Base-by-base conservation (phyloP, 2,888 invertebrate species). In the Baccha elongata region DNA sequence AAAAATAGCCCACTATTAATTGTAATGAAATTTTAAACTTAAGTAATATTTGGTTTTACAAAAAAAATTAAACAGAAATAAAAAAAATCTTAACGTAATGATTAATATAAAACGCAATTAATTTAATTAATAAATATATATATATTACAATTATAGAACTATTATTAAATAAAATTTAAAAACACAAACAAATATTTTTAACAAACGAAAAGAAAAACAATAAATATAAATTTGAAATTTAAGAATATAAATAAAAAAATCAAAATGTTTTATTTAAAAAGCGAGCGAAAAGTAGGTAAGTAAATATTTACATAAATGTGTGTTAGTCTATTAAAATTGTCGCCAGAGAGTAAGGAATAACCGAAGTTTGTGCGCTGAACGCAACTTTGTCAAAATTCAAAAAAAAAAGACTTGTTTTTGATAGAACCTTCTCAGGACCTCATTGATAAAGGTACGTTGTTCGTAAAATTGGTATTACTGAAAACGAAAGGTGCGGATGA, bases 201-300 rank as follows among this genome's bases (percentile, higher is more conserved):
- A 81, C 74, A 75, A 65, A 64, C 48, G 48, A 68, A 65, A 37
- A 75, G 64, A 37, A 80, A 69, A 80, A 74, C 58, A 75, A 80
- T 80, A 69, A 75, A 80, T 44, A n/a, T 19, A 37, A 55, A 21
- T 55, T 37, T 21, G 19, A 58, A 58, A 68, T 62, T 44, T 55
- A 55, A 76, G 21, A 58, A 58, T 10, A 60, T 58, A 44, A 40
- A 50, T 8, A n/a, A 7, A 50, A 55, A 21, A 8, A 10, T 26
- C 0, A 26, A 26, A 32, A 40, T 64, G 2, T 58, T 53, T 62
- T 15, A 62, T 15, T 72, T 62, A 1, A 21, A 4, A 15, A 26
- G 2, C 7, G n/a, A n/a, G n/a, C n/a, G n/a, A n/a, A n/a, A n/a
- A n/a, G n/a, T n/a, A n/a, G n/a, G n/a, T n/a, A n/a, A n/a, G n/a